These are phyloP conservation scores for Acholoe squamosa DNA, from an alignment of 2,888 invertebrate genomes.

Conservation along the genomic window DNA sequence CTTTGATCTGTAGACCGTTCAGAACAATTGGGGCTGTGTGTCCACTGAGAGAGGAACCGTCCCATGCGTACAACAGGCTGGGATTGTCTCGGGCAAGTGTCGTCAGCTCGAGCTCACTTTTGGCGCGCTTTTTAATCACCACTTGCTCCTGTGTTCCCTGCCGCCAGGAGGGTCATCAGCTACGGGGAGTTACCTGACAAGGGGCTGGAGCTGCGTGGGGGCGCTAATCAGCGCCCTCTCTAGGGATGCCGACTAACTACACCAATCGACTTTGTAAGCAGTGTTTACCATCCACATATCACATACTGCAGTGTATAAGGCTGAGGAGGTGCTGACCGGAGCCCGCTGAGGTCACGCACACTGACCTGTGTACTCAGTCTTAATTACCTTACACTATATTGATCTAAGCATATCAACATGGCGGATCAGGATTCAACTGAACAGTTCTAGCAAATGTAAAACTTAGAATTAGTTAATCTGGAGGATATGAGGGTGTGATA, in stretches of 20 bases:
- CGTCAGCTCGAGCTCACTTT: slow-evolving; percentile 3
- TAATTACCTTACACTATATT: too few species aligned
- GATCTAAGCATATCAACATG: too few species aligned
- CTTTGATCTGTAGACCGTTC: neutral
- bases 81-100: neutral
- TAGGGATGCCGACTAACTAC: neutral
- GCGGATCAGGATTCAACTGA: too few species aligned
- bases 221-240: neutral
- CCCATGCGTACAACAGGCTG: neutral
- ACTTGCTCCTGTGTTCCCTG: neutral
- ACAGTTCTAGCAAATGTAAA: too few species aligned
- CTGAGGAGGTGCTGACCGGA: neutral
- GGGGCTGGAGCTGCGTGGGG: neutral
- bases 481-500: too few species aligned
- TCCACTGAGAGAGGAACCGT: neutral
- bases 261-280: neutral
- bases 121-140: slow-evolving; percentile 46
- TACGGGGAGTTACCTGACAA: neutral
- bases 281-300: too few species aligned
- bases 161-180: slow-evolving; percentile 29
- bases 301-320: too few species aligned
- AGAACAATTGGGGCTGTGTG: neutral
- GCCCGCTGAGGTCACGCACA: neutral
- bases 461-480: too few species aligned
- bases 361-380: neutral